Evolutionary conservation across 2,113 vertebrate genomes (phyloP), one percentile per base, ranked within the genome.

Genomic region (Siniperca chuatsi): DNA sequence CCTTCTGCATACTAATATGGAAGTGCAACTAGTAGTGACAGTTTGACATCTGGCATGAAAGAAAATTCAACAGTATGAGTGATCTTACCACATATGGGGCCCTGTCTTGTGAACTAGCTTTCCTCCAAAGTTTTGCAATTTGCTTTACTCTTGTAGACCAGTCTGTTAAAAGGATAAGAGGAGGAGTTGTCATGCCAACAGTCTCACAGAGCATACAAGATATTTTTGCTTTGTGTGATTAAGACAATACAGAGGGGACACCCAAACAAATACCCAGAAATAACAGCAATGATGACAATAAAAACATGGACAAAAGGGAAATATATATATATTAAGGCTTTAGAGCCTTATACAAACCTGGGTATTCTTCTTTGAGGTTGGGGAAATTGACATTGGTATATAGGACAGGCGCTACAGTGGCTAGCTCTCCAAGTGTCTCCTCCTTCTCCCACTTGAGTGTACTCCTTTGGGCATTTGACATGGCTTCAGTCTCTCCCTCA

Each of bases 391-490:
- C 95, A 83, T 99, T 99, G 23, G 98, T 99, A 87, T 99, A 99
- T 4, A 99, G 97, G 82, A 99, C 98, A 1, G 98, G 98, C 2
- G 98, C 98, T 3, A 99, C 98, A 0, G 98, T 99, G 57, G 98
- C 98, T 94, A 97, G 96, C 82, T 99, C 98, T 55, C 97, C 98
- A 76, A 99, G 96, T 15, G 97, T 97, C 93, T 99, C 98, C 80
- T 99, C 98, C 70, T 99, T 99, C 87, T 99, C 98, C 98, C 98
- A 99, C 85, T 99, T 99, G 23, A 99, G 96, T 3, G 97, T 98
- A 90, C 98, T 99, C 85, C 98, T 96, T 70, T 99, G 98, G 75
- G 98, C 96, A 50, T 96, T 99, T 40, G 98, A 99, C 97, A 99
- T 97, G 2, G 97, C 97, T 88, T 99, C 98, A 0, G 95, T 96